Percentiles rank a stretch among this genome's conserved stretches.
Evolutionary conservation across 53 echinoderm and acorn worm genomes (phyloP).

Genomic region (Stichopus horrens): DNA sequence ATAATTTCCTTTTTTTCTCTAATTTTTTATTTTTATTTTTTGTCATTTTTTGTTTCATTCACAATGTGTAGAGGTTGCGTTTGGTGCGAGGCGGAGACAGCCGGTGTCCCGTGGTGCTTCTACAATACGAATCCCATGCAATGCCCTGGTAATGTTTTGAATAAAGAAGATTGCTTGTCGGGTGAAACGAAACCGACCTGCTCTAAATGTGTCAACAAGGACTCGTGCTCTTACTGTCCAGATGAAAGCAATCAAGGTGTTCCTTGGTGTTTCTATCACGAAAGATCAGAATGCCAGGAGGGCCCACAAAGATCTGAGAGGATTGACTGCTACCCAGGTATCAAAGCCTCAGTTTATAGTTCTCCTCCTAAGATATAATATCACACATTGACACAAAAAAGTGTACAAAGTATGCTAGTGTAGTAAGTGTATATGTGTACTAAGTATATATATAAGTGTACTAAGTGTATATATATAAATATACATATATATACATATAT

Average conservation of each 20-base stretch:
- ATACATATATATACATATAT: too few species aligned
- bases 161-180: neutral
- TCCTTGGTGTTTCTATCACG: constrained; percentile 31
- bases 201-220: constrained; percentile 8
- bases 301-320: constrained; percentile 36
- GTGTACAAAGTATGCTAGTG: too few species aligned
- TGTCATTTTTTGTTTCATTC: too few species aligned
- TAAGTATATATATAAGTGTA: too few species aligned
- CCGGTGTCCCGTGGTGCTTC: constrained; percentile 63
- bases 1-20: too few species aligned
- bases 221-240: neutral
- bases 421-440: too few species aligned
- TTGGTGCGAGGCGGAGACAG: constrained; percentile 48
- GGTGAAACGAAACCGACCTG: neutral
- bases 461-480: too few species aligned
- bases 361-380: neutral
- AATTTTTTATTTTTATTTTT: too few species aligned
- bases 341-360: neutral
- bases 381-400: too few species aligned
- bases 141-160: neutral
- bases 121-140: constrained; percentile 44
- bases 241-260: neutral
- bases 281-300: neutral
- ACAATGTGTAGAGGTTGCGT: constrained; percentile 40
- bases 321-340: constrained; percentile 60